Base-by-base conservation (phyloP, 1,140 invertebrate genomes). In the Drosophila tristis region DNA sequence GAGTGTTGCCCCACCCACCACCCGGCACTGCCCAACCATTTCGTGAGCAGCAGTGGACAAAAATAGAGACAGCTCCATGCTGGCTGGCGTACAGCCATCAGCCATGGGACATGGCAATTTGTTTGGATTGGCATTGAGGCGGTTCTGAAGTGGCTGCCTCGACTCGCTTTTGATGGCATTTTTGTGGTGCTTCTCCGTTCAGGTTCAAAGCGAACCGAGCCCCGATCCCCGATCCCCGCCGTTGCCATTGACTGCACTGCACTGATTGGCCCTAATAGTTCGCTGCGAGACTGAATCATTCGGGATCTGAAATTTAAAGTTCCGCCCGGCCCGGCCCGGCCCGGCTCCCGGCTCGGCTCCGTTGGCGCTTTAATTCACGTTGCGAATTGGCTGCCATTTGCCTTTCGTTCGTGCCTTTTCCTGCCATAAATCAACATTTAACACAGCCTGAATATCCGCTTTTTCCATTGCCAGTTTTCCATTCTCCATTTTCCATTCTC, bases 391-490 rank as follows among this genome's bases (percentile, higher is more conserved):
- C 25, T 23, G 55, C 35, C 48, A 44, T 57, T 58, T n/a, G 50
- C 35, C 5, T 8, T 16, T 29, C 29, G 43, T 16, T 57, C 9
- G 48, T 20, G 20, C 20, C 61, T 57, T 54, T 74, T 57, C 47
- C 53, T 43, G 60, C 51, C 73, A 76, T 76, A 57, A 76, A 76
- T 76, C 74, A 76, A 61, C 57, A 76, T 68, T 76, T 55, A 76
- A 76, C 51, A 47, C 47, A 68, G 31, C 55, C 63, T 47, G 55
- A 56, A 60, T 49, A 58, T 74, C 72, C 72, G 72, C 49, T 73
- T 23, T 25, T 25, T 25, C 25, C 56, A 68, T 70, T 60, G 71
- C 39, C 65, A 45, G 44, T 39, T 71, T 26, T n/a, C n/a, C 47
- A 42, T 49, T 25, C 31, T 9, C 54, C 39, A 16, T 59, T 57